These are phyloP conservation scores for Horisme vitalbata DNA, from an alignment of 2,888 invertebrate genomes.

Conservation along the genomic window DNA sequence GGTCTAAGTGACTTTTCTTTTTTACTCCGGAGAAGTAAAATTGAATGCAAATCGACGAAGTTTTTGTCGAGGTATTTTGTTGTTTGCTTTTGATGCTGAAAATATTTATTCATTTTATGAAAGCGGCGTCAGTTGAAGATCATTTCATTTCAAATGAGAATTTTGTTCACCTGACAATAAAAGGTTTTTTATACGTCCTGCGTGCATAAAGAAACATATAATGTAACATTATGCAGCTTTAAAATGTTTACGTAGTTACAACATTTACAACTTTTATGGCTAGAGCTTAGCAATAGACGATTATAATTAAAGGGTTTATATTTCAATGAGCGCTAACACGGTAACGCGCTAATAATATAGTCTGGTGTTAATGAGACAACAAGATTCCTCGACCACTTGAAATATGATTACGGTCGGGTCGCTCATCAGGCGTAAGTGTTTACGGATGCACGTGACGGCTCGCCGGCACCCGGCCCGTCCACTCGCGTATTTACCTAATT, in stretches of 20 bases:
- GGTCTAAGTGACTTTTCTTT: conserved; percentile 33
- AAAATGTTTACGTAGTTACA: too few relatives aligned
- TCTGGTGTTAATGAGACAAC: conserved; percentile 53
- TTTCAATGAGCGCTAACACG: conserved; percentile 44
- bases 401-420: conserved; percentile 64
- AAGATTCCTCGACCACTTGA: conserved; percentile 55
- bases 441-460: conserved; percentile 65
- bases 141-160: too few relatives aligned
- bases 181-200: too few relatives aligned
- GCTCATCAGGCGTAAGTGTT: conserved; percentile 66
- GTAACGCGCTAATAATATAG: conserved; percentile 52
- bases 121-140: conserved; percentile 5
- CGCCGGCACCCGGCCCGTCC: conserved; percentile 34
- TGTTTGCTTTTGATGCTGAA: conserved; percentile 25
- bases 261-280: too few relatives aligned
- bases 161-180: too few relatives aligned
- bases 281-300: conserved; percentile 13
- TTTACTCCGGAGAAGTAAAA: conserved; percentile 32
- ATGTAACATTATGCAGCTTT: too few relatives aligned
- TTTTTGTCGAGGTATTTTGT: conserved; percentile 25
- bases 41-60: conserved; percentile 31
- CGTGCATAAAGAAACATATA: too few relatives aligned
- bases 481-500: conserved; percentile 75
- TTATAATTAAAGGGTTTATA: conserved; percentile 34
- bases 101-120: conserved; percentile 11